A percentile compares a stretch with the other conserved stretches of the same genome.
Conservation (phyloP, 2,113 vertebrate species). For the Gallinago jamesoni region DNA sequence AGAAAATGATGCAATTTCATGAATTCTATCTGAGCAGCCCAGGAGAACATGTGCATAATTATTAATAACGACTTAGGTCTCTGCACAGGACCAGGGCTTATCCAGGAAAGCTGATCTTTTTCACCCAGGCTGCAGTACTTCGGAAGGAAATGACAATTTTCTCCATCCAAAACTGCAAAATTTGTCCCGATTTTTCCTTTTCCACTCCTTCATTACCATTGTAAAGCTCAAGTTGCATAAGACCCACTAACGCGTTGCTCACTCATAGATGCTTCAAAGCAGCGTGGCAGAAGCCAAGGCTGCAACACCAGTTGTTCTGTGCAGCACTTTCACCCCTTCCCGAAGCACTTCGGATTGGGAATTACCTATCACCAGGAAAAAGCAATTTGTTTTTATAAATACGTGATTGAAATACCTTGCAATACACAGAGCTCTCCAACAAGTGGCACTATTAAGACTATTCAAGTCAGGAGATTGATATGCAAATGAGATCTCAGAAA, state of each 20-base stretch:
- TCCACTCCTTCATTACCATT: background rate
- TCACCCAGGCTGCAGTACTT: background rate
- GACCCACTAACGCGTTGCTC: background rate
- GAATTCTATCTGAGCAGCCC: constrained; percentile 44
- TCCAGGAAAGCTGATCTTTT: background rate
- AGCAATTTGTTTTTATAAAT: constrained; percentile 15
- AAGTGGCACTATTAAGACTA: constrained; percentile 46
- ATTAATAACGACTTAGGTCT: background rate
- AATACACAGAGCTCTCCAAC: constrained; percentile 14
- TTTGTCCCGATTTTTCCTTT: background rate
- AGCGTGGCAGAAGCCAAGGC: background rate
- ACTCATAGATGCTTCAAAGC: background rate
- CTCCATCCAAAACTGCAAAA: background rate
- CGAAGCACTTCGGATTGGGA: background rate
- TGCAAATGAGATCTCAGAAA: constrained; percentile 54
- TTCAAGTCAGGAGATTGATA: constrained; percentile 29
- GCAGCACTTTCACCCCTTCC: background rate
- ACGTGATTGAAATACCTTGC: constrained; percentile 21
- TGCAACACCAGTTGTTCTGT: background rate
- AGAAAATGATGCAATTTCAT: constrained; percentile 55
- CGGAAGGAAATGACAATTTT: background rate
- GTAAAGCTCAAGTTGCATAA: background rate
- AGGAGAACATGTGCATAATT: constrained; percentile 40
- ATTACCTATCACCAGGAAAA: constrained; percentile 21
- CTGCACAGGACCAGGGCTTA: background rate